Evolutionary conservation across 2,113 vertebrate species (phyloP), one percentile per base, ranked within the genome.

Genomic region (Myotis davidii): DNA sequence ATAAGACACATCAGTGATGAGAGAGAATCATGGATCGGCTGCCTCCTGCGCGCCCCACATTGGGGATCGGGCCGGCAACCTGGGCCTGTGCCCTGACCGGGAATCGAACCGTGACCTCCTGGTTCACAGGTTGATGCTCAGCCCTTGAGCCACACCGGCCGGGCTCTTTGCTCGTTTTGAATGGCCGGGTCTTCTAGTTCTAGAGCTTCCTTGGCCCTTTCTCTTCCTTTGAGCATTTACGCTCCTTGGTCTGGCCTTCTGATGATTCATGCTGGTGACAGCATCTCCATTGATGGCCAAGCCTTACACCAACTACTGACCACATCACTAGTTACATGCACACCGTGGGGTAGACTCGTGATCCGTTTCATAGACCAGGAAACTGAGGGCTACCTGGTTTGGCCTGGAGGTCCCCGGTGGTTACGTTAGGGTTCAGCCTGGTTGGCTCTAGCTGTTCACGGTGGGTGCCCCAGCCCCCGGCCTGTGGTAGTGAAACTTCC

Each of bases 381-480:
- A 29, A 37, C 11, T 0, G 32, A 78, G 27, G 20, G 45, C 45
- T 48, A 34, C 16, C 14, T 48, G 54, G 39, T 20, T 39, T 74
- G 73, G 74, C 50, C 25, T 61, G 3, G 23, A 29, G 37, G 32
- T 56, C 34, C 1, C 50, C 11, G 1, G 78, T 20, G 69, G 34
- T 9, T 72, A 59, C 21, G n/a, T 16, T 8, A 48, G 23, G 79
- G 5, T 20, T 37, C 25, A 12, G 7, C n/a, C 29, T 34, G 45
- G 74, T 20, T 69, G 45, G 14, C 34, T 85, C 73, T 21, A n/a
- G 61, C n/a, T 85, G 0, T 0, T 0, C 6, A 6, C n/a, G 1
- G 0, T 10, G 9, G 21, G 64, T 18, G 42, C 7, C 14, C 25
- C 17, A 9, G 59, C 14, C 16, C 59, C 0, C 0, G 0, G 2